Evolutionary conservation across 2,888 invertebrate species (phyloP).

Genomic region (Drosophila quinaria): DNA sequence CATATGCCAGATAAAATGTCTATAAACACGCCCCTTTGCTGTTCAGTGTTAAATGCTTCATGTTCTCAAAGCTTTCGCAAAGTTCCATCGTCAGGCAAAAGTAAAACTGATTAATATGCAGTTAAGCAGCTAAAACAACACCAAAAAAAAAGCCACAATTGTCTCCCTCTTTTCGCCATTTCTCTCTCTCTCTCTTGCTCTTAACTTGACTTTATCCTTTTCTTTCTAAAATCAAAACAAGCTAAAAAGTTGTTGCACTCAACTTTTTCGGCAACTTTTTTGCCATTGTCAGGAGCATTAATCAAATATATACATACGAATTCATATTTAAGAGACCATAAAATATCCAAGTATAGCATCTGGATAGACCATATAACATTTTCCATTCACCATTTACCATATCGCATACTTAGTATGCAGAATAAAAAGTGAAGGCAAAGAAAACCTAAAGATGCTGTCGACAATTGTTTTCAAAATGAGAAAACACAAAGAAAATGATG

Average conservation of each 20-base stretch:
- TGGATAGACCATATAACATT: constrained; percentile 13
- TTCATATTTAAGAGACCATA: constrained; percentile 43
- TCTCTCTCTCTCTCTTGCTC: not conserved
- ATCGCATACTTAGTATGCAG: constrained; percentile 24
- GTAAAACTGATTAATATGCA: constrained; percentile 74
- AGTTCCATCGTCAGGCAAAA: constrained; percentile 37
- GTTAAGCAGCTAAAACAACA: constrained; percentile 65
- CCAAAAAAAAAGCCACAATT: constrained; percentile 54
- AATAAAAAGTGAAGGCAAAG: constrained; percentile 12
- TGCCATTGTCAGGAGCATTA: constrained; percentile 60
- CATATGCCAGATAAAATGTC: constrained; percentile 39
- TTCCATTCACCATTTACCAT: constrained; percentile 7
- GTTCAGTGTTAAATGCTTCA: constrained; percentile 43
- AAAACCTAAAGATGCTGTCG: constrained; percentile 28
- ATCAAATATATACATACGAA: constrained; percentile 57
- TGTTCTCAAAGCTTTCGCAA: constrained; percentile 42
- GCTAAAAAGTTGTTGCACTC: constrained; percentile 49
- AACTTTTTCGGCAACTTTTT: constrained; percentile 52
- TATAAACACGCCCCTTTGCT: constrained; percentile 58
- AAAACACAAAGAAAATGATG: not conserved
- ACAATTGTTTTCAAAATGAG: constrained; percentile 33
- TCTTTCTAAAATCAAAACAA: constrained; percentile 46
- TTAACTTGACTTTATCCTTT: not conserved
- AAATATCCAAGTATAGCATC: constrained; percentile 21
- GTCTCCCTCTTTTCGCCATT: not conserved